Conservation (phyloP, 2,113 vertebrate species). For the Mixornis gularis region DNA sequence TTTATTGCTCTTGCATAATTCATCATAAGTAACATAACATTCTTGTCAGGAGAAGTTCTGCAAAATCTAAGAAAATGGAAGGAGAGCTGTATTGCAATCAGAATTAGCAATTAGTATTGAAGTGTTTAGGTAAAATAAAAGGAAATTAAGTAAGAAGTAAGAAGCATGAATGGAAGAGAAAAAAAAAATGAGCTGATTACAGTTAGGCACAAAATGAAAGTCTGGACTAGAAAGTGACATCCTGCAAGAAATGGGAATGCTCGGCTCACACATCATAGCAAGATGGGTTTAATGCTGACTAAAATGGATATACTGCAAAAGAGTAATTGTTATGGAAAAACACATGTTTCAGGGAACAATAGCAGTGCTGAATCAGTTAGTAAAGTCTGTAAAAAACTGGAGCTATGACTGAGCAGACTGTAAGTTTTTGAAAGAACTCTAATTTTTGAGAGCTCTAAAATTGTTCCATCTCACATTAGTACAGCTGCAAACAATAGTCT, state of each 20-base stretch:
- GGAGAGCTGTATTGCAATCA: not conserved
- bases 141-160: not conserved
- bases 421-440: not conserved
- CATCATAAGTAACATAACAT: constrained; percentile 30
- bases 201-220: not conserved
- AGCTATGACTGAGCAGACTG: not conserved
- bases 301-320: not conserved
- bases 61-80: constrained; percentile 45
- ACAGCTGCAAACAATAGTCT: not conserved
- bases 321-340: constrained; percentile 1
- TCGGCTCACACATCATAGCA: not conserved
- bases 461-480: not conserved
- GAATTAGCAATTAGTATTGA: constrained; percentile 3
- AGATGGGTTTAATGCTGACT: not conserved
- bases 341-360: not conserved
- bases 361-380: not conserved
- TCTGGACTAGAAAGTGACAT: not conserved
- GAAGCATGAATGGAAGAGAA: not conserved
- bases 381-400: not conserved
- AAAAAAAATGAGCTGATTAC: not conserved
- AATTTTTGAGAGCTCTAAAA: not conserved
- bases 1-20: constrained; percentile 56
- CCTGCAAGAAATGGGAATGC: not conserved
- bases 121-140: not conserved
- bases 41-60: constrained; percentile 8